phyloP scores from a whole-genome alignment of 2,888 invertebrate species.

The Muschampia plurimacula region DNA sequence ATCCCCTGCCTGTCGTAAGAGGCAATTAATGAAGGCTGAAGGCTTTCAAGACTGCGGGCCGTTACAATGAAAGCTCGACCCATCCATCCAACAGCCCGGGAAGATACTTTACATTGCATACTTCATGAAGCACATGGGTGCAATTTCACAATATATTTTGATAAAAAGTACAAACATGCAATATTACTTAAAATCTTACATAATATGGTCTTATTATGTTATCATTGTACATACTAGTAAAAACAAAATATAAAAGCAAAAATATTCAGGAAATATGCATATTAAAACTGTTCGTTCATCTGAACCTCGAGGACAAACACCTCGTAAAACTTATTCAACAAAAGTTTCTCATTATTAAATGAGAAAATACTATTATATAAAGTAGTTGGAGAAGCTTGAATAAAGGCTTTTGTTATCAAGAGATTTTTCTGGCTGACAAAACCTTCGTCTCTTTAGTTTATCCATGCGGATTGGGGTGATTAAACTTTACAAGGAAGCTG shows the following conservation, averaged over 20 bases:
- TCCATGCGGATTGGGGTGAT: not conserved
- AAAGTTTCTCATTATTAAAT: slow-evolving; percentile 28
- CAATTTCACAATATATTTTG: no score
- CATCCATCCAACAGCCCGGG: no score
- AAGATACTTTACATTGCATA: no score
- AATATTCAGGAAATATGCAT: slow-evolving; percentile 1
- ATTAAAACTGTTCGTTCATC: not conserved
- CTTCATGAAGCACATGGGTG: no score
- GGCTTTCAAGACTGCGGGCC: no score
- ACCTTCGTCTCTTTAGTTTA: slow-evolving; percentile 7
- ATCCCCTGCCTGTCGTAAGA: no score
- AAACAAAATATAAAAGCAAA: not conserved
- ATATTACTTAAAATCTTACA: no score
- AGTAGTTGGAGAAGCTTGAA: slow-evolving; percentile 18
- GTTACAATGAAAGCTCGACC: no score
- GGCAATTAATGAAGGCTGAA: no score
- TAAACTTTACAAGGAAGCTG: not conserved
- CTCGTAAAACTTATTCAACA: not conserved
- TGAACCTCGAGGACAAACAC: not conserved
- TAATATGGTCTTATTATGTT: not conserved
- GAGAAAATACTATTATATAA: slow-evolving; percentile 21
- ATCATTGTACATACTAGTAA: not conserved
- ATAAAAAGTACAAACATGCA: no score
- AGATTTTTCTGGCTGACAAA: slow-evolving; percentile 25
- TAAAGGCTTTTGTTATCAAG: slow-evolving; percentile 1